Evolutionary conservation across 1,140 invertebrate species (phyloP).

Genomic region (Bombus sibiricus): DNA sequence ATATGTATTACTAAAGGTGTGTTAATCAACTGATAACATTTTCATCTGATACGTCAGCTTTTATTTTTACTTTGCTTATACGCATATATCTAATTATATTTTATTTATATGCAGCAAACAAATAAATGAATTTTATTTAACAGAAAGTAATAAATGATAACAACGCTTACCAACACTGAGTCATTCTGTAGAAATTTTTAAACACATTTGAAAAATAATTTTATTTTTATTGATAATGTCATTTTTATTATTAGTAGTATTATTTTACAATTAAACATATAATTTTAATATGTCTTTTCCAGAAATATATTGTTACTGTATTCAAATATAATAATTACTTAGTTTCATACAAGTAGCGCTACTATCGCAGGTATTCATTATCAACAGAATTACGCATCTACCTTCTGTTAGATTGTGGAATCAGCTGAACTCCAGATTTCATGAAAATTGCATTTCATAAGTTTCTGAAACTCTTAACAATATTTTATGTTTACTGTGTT

Average conservation of each 20-base stretch:
- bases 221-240: background rate
- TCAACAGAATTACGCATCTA: background rate
- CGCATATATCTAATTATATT: background rate
- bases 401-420: background rate
- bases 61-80: background rate
- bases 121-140: background rate
- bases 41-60: background rate
- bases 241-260: background rate
- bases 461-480: too few species aligned
- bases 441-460: background rate
- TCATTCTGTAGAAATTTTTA: background rate
- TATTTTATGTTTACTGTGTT: background rate
- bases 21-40: background rate
- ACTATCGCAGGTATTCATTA: background rate
- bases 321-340: background rate
- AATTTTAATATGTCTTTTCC: background rate
- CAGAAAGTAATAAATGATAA: background rate
- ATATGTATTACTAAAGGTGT: background rate
- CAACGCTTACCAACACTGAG: background rate
- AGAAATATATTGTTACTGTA: background rate
- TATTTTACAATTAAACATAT: background rate
- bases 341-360: background rate
- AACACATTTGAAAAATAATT: background rate
- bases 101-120: background rate
- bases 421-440: background rate